Percentiles rank a stretch among this genome's conserved stretches.
These are phyloP conservation scores for Diadema setosum DNA, from an alignment of 35 echinoderm and acorn worm genomes.

Conservation along the genomic window DNA sequence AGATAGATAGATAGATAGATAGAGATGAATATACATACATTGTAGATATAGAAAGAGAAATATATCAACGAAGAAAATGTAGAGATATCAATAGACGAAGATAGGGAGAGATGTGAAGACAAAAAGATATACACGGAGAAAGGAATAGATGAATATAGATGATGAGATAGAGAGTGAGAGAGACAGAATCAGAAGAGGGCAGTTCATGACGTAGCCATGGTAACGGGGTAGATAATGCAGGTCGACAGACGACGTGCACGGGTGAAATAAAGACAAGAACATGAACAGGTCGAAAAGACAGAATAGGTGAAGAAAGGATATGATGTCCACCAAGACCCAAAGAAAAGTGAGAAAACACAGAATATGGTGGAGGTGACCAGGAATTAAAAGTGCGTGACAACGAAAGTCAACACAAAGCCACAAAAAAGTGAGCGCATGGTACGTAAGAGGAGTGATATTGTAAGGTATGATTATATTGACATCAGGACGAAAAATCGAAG, in stretches of 20 bases:
- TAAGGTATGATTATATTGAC: too few species aligned
- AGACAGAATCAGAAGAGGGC: neutral
- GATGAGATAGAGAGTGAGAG: neutral
- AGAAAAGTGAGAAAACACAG: neutral
- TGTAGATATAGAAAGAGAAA: neutral
- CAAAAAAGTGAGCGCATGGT: too few species aligned
- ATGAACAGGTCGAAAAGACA: neutral
- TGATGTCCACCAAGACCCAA: too few species aligned
- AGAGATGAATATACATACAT: neutral
- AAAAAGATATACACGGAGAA: too few species aligned
- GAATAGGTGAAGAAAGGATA: neutral
- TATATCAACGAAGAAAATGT: neutral
- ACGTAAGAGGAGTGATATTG: too few species aligned
- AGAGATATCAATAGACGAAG: neutral
- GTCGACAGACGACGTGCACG: neutral
- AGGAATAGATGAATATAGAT: neutral
- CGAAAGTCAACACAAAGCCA: too few species aligned
- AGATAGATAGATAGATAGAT: neutral
- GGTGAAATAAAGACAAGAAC: neutral
- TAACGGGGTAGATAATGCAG: neutral
- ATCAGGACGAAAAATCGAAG: too few species aligned
- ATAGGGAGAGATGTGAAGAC: neutral
- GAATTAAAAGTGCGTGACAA: neutral
- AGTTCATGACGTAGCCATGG: neutral
- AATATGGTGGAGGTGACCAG: neutral